These are phyloP conservation scores for Melanargia galathea DNA, from an alignment of 2,888 invertebrate genomes.

Conservation along the genomic window DNA sequence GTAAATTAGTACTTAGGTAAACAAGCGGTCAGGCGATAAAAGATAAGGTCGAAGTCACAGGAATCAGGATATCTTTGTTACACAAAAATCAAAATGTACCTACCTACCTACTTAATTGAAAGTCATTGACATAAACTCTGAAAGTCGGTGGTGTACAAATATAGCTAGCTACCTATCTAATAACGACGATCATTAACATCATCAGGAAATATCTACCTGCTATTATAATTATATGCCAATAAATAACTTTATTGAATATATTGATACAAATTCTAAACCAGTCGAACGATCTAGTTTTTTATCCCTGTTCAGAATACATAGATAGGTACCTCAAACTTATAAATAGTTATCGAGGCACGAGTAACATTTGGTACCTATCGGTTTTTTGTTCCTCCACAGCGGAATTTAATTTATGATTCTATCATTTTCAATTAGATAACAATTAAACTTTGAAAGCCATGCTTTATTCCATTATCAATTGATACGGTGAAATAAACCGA, in stretches of 20 bases:
- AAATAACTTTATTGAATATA: conserved; percentile 17
- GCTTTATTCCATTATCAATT: conserved; percentile 24
- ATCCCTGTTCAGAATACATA: conserved; percentile 10
- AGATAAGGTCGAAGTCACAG: too few relatives aligned
- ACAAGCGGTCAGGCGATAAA: too few relatives aligned
- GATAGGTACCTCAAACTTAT: conserved; percentile 14
- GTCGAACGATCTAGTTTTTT: conserved; percentile 9
- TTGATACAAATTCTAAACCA: conserved; percentile 20
- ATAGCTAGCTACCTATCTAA: too few relatives aligned
- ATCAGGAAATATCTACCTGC: too few relatives aligned
- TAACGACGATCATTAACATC: too few relatives aligned
- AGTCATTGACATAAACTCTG: too few relatives aligned
- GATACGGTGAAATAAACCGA: conserved; percentile 18
- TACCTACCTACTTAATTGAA: too few relatives aligned
- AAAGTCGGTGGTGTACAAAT: too few relatives aligned
- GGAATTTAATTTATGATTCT: conserved; percentile 34
- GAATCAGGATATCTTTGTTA: too few relatives aligned
- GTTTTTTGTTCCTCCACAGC: conserved; percentile 30
- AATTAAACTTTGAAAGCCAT: conserved; percentile 30
- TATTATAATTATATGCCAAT: conserved; percentile 6
- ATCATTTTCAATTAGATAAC: conserved; percentile 36
- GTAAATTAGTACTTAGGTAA: too few relatives aligned
- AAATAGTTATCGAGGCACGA: conserved; percentile 18
- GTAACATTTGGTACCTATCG: conserved; percentile 25
- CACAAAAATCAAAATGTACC: too few relatives aligned